Conservation (phyloP, 1,140 invertebrate genomes). For the Pristionchus pacificus region DNA sequence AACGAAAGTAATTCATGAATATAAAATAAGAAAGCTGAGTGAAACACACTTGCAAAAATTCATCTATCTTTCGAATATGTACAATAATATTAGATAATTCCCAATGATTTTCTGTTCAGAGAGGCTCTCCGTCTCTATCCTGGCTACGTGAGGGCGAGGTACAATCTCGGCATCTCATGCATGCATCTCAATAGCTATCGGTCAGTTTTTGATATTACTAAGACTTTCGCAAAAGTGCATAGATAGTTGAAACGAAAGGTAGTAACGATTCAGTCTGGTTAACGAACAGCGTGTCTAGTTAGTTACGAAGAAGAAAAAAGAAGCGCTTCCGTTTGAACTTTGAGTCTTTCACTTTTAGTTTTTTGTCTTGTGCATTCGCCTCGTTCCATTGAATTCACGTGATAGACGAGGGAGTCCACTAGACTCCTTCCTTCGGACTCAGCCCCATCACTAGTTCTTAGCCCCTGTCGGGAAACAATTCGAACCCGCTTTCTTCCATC, state of each 20-base stretch:
- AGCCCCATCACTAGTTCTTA: no score
- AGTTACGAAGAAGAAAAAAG: background rate
- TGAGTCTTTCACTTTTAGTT: slow-evolving; percentile 21
- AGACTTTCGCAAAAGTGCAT: slow-evolving; percentile 8
- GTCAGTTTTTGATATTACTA: slow-evolving; percentile 63
- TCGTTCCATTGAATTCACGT: no score
- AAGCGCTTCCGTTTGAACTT: background rate
- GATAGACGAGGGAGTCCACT: no score
- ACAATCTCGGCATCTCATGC: slow-evolving; percentile 95
- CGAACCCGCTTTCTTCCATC: no score
- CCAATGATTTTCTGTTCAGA: slow-evolving; percentile 59
- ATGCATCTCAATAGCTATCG: slow-evolving; percentile 89
- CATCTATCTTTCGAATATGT: no score
- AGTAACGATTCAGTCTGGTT: background rate
- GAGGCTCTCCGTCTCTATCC: slow-evolving; percentile 83
- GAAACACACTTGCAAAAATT: no score
- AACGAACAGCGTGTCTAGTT: background rate
- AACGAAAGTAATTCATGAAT: no score
- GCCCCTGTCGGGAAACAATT: no score
- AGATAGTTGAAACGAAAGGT: slow-evolving; percentile 15
- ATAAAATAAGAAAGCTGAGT: no score
- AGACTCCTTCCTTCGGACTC: no score
- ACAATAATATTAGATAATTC: no score
- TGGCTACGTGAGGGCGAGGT: slow-evolving; percentile 90
- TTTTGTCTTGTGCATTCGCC: slow-evolving; percentile 14